Percentiles rank a stretch among this genome's conserved stretches.
phyloP scores from a whole-genome alignment of 2,113 vertebrate genomes.

The Atractosteus spatula region DNA sequence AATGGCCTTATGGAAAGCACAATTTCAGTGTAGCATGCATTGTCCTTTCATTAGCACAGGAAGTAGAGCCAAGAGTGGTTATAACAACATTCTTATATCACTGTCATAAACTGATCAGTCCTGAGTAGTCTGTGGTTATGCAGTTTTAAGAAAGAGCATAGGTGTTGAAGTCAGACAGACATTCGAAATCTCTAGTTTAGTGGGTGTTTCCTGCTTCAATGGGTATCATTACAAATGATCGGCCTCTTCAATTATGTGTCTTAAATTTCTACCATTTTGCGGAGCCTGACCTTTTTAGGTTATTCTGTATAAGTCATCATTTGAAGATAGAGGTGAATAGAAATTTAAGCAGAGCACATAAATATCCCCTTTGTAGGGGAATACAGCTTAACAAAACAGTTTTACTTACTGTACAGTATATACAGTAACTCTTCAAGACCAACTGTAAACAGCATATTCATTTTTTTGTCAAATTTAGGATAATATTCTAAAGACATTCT shows the following conservation, averaged over 20 bases:
- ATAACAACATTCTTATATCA: neutral
- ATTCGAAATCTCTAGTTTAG: neutral
- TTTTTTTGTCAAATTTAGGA: too few relatives aligned
- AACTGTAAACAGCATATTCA: too few relatives aligned
- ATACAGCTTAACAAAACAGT: too few relatives aligned
- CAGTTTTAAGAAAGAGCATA: neutral
- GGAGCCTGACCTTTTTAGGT: neutral
- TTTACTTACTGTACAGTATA: too few relatives aligned
- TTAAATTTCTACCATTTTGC: neutral
- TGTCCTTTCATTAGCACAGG: constrained; percentile 26
- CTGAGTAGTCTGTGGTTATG: constrained; percentile 12
- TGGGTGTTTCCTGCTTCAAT: too few relatives aligned
- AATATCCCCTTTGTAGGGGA: too few relatives aligned
- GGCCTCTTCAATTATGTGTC: neutral
- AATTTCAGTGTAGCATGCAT: neutral
- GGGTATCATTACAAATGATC: neutral
- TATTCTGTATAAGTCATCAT: too few relatives aligned
- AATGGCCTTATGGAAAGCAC: constrained; percentile 32
- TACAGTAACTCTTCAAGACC: too few relatives aligned
- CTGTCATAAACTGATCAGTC: neutral
- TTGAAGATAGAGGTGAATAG: too few relatives aligned
- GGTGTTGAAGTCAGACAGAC: neutral
- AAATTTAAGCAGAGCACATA: too few relatives aligned
- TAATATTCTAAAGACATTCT: too few relatives aligned
- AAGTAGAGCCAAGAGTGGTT: constrained; percentile 1